These are phyloP conservation scores for Lithobates pipiens DNA, from an alignment of 2,797 vertebrate species.

Conservation along the genomic window DNA sequence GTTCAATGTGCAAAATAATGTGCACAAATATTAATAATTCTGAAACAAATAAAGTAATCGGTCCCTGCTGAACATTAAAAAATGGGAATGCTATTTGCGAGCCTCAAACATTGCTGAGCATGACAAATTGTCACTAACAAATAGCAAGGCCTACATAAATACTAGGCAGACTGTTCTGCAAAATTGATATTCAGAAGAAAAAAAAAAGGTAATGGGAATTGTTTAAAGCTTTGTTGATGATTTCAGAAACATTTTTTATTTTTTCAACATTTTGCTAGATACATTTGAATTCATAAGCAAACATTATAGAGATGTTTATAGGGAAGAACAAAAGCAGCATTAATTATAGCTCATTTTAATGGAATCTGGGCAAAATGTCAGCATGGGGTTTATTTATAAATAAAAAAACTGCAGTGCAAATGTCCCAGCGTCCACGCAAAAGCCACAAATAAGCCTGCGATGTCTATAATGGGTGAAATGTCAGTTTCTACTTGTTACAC, in stretches of 20 bases:
- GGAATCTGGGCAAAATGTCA: conserved; percentile 7
- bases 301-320: conserved; percentile 33
- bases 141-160: not conserved
- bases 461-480: too few species aligned
- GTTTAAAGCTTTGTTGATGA: not conserved
- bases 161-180: not conserved
- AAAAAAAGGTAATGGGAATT: not conserved
- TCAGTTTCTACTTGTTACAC: too few species aligned
- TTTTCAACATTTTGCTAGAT: not conserved
- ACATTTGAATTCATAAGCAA: conserved; percentile 10
- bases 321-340: conserved; percentile 8
- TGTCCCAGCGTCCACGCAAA: not conserved
- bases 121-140: conserved; percentile 3
- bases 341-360: conserved; percentile 40
- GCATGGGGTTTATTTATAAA: too few species aligned
- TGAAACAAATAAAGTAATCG: conserved; percentile 52
- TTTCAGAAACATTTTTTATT: not conserved
- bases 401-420: too few species aligned
- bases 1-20: conserved; percentile 57
- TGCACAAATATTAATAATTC: conserved; percentile 60
- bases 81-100: conserved; percentile 20
- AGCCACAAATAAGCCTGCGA: too few species aligned
- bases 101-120: conserved; percentile 41
- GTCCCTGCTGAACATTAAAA: conserved; percentile 52
- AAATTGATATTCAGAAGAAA: not conserved